Evolutionary conservation across 2,113 vertebrate genomes (phyloP).

Genomic region (Albula goreensis): DNA sequence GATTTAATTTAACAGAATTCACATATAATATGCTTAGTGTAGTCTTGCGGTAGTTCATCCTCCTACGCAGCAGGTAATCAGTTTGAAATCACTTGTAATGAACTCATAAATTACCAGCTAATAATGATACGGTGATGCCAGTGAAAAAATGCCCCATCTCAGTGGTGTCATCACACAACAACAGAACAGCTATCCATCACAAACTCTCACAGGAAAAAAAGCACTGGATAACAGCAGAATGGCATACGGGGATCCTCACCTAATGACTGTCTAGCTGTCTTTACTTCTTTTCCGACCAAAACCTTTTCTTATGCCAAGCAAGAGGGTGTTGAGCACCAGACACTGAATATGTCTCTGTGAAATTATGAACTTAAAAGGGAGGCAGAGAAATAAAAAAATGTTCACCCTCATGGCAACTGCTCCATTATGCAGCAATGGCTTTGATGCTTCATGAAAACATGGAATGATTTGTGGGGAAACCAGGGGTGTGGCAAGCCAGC

Average conservation of each 20-base stretch:
- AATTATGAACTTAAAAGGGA: constrained; percentile 11
- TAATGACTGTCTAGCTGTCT: constrained; percentile 10
- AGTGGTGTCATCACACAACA: background rate
- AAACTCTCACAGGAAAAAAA: constrained; percentile 23
- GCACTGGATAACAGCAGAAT: constrained; percentile 13
- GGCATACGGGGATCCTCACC: constrained; percentile 17
- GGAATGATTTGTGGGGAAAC: too few relatives aligned
- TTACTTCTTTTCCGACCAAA: constrained; percentile 6
- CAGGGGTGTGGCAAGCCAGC: too few relatives aligned
- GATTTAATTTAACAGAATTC: too few relatives aligned
- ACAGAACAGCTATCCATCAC: constrained; percentile 31
- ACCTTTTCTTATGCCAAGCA: constrained; percentile 21
- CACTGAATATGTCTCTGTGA: constrained; percentile 27
- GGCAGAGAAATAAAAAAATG: background rate
- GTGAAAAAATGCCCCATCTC: background rate
- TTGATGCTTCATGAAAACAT: too few relatives aligned
- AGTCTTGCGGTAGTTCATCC: too few relatives aligned
- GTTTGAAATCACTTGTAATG: too few relatives aligned
- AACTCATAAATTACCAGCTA: too few relatives aligned
- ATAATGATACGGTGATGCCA: background rate
- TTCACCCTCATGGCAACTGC: background rate
- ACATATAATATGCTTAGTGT: too few relatives aligned
- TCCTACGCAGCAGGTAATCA: too few relatives aligned
- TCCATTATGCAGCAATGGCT: background rate
- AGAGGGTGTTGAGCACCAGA: background rate